A percentile compares a stretch with the other conserved stretches of the same genome.
Evolutionary conservation across 2,888 invertebrate species (phyloP).

Genomic region (Xylota segnis): DNA sequence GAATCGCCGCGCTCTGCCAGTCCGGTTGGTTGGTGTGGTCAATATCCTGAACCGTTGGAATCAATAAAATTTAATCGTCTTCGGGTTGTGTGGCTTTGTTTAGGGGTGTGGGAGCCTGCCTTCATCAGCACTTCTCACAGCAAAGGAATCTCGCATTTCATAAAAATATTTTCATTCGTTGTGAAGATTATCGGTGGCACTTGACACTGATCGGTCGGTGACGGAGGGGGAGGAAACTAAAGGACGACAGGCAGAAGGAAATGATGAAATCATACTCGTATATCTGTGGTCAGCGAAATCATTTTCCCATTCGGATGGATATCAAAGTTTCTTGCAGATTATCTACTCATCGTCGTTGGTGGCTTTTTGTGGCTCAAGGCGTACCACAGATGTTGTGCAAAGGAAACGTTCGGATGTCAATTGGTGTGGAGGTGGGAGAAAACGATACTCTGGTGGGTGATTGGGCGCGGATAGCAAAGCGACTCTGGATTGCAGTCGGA

Average conservation of each 20-base stretch:
- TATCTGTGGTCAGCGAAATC: conserved; percentile 70
- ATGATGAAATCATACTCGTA: conserved; percentile 35
- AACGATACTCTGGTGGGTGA: conserved; percentile 75
- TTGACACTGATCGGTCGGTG: conserved; percentile 49
- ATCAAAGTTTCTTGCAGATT: conserved; percentile 32
- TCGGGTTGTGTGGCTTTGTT: conserved; percentile 52
- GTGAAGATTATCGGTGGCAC: conserved; percentile 54
- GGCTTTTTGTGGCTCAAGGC: conserved; percentile 33
- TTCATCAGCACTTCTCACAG: conserved; percentile 17
- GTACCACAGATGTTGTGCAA: conserved; percentile 55
- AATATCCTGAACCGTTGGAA: conserved; percentile 54
- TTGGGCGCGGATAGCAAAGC: conserved; percentile 30
- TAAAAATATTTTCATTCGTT: conserved; percentile 57
- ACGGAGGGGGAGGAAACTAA: conserved; percentile 26
- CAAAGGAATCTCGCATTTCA: conserved; percentile 66
- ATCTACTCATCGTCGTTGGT: conserved; percentile 55
- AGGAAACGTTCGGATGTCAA: conserved; percentile 56
- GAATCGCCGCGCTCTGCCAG: not conserved
- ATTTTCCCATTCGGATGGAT: conserved; percentile 34
- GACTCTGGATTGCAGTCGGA: conserved; percentile 38
- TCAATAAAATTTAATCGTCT: conserved; percentile 75
- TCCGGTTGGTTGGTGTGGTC: conserved; percentile 29
- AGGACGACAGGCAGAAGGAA: conserved; percentile 12
- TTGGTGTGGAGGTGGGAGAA: conserved; percentile 49
- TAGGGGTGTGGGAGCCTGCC: not conserved